Evolutionary conservation across 2,113 vertebrate genomes (phyloP).

Genomic region (Ursus arctos): DNA sequence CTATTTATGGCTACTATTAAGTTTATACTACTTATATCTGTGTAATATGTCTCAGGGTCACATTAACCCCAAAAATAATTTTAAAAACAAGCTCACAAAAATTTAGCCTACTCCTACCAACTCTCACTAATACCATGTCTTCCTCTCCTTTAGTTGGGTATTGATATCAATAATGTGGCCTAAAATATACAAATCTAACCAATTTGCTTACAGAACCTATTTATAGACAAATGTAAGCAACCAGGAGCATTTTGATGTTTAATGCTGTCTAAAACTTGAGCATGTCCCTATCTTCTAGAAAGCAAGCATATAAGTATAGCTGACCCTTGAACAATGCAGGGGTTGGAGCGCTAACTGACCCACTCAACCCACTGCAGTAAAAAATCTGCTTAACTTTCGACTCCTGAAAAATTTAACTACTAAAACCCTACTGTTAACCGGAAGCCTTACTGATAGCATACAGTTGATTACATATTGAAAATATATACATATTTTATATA

Average conservation of each 20-base stretch:
- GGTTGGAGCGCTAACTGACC: background rate
- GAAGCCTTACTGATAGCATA: background rate
- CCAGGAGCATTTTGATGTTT: background rate
- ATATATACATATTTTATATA: background rate
- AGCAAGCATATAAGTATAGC: background rate
- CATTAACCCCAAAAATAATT: background rate
- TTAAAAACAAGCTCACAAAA: background rate
- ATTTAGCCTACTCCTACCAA: background rate
- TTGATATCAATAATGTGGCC: background rate
- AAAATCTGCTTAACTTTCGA: background rate
- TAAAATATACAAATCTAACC: background rate
- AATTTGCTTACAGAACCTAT: background rate
- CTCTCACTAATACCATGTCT: background rate
- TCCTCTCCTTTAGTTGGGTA: background rate
- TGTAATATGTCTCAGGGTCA: background rate
- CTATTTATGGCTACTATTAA: background rate
- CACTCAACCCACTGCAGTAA: background rate
- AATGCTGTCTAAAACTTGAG: background rate
- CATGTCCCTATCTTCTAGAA: background rate
- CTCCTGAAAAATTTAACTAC: background rate
- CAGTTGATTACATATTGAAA: background rate
- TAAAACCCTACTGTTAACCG: background rate
- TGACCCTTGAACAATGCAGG: background rate
- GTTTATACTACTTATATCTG: background rate
- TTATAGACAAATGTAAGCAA: background rate